phyloP scores from a whole-genome alignment of 2,113 vertebrate genomes.

The Ammodytes dubius region DNA sequence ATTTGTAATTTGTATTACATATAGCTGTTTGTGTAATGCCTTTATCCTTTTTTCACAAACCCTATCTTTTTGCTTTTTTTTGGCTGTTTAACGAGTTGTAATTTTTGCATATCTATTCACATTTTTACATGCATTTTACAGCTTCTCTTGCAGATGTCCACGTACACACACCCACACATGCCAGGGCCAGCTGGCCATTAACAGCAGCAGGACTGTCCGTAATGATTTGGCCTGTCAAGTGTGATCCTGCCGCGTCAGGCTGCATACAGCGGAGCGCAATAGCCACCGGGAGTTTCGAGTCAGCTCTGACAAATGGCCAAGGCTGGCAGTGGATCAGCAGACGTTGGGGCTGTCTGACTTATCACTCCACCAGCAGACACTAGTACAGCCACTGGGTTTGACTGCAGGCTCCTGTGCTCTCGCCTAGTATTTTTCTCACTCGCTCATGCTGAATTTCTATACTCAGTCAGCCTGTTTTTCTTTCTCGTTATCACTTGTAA shows the following conservation, averaged over 20 bases:
- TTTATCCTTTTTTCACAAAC: not conserved
- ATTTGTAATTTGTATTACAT: not conserved
- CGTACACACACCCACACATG: slow-evolving; percentile 32
- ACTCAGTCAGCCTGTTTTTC: slow-evolving; percentile 35
- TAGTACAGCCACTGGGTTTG: slow-evolving; percentile 74
- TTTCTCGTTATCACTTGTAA: slow-evolving; percentile 17
- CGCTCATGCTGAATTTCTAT: slow-evolving; percentile 18
- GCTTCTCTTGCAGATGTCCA: slow-evolving; percentile 10
- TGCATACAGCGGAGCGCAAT: slow-evolving; percentile 58
- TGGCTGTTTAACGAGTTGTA: not conserved
- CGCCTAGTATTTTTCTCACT: slow-evolving; percentile 31
- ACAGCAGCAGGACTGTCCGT: slow-evolving; percentile 48
- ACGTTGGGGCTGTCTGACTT: slow-evolving; percentile 75
- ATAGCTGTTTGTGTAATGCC: not conserved
- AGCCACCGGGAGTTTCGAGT: slow-evolving; percentile 76
- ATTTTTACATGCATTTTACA: slow-evolving; percentile 52
- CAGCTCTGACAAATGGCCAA: slow-evolving; percentile 79
- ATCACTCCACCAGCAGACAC: slow-evolving; percentile 77
- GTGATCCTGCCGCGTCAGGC: slow-evolving; percentile 54
- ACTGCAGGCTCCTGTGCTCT: slow-evolving; percentile 61
- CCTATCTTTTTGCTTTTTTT: not conserved
- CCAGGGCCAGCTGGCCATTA: slow-evolving; percentile 60
- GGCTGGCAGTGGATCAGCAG: slow-evolving; percentile 76
- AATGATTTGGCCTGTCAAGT: slow-evolving; percentile 77
- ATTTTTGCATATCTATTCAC: slow-evolving; percentile 34